phyloP scores from a whole-genome alignment of 2,797 vertebrate species.

The Clarias laeviceps region DNA sequence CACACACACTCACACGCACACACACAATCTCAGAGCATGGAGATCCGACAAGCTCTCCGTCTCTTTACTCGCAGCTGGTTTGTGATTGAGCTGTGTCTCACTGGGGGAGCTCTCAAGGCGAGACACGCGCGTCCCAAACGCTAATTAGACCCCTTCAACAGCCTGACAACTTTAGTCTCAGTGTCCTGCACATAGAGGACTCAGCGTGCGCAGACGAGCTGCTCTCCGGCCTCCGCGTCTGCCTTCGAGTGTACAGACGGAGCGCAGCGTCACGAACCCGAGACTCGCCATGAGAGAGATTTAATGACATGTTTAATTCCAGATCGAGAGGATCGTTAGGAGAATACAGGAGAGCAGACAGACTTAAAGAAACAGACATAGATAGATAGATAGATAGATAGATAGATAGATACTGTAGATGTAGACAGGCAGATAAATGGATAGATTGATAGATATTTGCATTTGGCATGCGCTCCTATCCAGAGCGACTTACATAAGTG shows the following conservation, averaged over 20 bases:
- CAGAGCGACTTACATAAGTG: too few relatives aligned
- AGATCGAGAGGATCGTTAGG: background rate
- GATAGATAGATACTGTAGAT: background rate
- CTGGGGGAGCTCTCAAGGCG: conserved; percentile 65
- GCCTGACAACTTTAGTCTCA: conserved; percentile 58
- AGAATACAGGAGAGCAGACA: background rate
- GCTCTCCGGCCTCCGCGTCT: conserved; percentile 49
- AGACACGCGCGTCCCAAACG: conserved; percentile 64
- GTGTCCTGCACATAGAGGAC: conserved; percentile 46
- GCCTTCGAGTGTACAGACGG: background rate
- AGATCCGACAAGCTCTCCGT: conserved; percentile 44
- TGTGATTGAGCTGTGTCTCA: conserved; percentile 71
- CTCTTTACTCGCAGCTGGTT: conserved; percentile 72
- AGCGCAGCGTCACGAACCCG: background rate
- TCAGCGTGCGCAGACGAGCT: background rate
- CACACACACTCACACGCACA: conserved; percentile 48
- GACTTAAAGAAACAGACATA: background rate
- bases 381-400: background rate
- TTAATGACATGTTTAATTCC: conserved; percentile 9
- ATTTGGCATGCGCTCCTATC: too few relatives aligned
- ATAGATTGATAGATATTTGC: too few relatives aligned
- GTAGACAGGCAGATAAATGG: background rate
- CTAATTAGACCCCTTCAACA: conserved; percentile 70
- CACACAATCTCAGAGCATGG: conserved; percentile 37
- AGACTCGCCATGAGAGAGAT: background rate